These are phyloP conservation scores for Anagyrus pseudococci DNA, from an alignment of 2,888 invertebrate genomes.

Conservation along the genomic window DNA sequence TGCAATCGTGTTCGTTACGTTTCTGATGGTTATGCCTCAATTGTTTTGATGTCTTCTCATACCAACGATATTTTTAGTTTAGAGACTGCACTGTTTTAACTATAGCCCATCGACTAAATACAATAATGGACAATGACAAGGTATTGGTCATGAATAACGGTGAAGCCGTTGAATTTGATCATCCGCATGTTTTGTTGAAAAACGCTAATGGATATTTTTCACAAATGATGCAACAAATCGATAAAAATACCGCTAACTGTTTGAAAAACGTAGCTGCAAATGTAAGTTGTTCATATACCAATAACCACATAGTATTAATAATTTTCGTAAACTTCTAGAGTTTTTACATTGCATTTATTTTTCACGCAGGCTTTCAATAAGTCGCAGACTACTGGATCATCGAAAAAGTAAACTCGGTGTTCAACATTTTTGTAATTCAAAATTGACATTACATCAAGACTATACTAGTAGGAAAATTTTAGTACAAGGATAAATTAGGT, in stretches of 20 bases:
- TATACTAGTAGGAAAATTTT: too few relatives aligned
- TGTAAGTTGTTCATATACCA: neutral
- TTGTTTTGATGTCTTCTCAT: neutral
- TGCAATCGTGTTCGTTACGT: neutral
- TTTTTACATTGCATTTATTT: too few relatives aligned
- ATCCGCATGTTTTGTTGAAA: conserved; percentile 71
- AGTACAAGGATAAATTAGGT: too few relatives aligned
- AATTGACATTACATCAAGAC: too few relatives aligned
- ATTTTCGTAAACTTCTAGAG: too few relatives aligned
- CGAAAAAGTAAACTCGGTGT: too few relatives aligned
- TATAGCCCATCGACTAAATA: conserved; percentile 89
- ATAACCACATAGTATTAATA: too few relatives aligned
- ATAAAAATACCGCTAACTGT: neutral
- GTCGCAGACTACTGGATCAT: too few relatives aligned
- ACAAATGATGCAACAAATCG: conserved; percentile 19
- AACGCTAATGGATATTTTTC: conserved; percentile 10
- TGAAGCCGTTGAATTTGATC: conserved; percentile 74
- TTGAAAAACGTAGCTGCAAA: conserved; percentile 2
- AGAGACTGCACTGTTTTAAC: conserved; percentile 85
- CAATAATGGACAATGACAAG: conserved; percentile 91
- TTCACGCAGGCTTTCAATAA: too few relatives aligned
- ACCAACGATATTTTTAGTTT: conserved; percentile 66
- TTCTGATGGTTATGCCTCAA: neutral
- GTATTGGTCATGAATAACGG: conserved; percentile 89
- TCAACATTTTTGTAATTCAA: too few relatives aligned